Conservation (phyloP, 2,113 vertebrate species). For the Rostratula benghalensis region DNA sequence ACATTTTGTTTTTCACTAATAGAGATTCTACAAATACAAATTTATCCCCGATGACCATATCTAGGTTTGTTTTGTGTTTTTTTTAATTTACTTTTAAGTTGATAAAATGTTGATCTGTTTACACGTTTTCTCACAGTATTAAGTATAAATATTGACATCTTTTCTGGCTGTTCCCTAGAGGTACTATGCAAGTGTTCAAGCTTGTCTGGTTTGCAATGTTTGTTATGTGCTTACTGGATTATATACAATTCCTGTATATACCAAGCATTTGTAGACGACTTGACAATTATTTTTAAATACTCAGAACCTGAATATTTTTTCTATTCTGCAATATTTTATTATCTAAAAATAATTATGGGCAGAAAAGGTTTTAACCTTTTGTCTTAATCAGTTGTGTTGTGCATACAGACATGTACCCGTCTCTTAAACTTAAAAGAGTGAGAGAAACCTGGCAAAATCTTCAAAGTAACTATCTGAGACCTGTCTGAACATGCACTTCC, state of each 20-base stretch:
- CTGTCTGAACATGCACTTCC: constrained; percentile 52
- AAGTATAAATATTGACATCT: not conserved
- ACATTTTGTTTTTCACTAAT: not conserved
- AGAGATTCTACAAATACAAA: not conserved
- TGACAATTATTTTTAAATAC: not conserved
- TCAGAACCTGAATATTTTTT: not conserved
- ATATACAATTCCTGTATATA: not conserved
- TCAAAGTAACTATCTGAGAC: constrained; percentile 13
- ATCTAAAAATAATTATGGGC: not conserved
- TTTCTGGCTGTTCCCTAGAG: not conserved
- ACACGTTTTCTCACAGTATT: not conserved
- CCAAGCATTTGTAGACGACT: not conserved
- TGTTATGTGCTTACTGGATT: not conserved
- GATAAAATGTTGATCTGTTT: not conserved
- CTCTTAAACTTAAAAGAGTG: constrained; percentile 14
- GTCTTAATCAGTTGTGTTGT: not conserved
- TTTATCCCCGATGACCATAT: not conserved
- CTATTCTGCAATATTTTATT: not conserved
- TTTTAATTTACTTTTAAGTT: not conserved
- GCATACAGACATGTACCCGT: not conserved
- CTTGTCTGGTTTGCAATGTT: not conserved
- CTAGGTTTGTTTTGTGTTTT: no score
- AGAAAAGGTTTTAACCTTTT: constrained; percentile 22
- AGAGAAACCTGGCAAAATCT: constrained; percentile 34
- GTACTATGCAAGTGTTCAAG: not conserved